A percentile compares a stretch with the other conserved stretches of the same genome.
Conservation (phyloP, 2,113 vertebrate species). For the Morone chrysops region DNA sequence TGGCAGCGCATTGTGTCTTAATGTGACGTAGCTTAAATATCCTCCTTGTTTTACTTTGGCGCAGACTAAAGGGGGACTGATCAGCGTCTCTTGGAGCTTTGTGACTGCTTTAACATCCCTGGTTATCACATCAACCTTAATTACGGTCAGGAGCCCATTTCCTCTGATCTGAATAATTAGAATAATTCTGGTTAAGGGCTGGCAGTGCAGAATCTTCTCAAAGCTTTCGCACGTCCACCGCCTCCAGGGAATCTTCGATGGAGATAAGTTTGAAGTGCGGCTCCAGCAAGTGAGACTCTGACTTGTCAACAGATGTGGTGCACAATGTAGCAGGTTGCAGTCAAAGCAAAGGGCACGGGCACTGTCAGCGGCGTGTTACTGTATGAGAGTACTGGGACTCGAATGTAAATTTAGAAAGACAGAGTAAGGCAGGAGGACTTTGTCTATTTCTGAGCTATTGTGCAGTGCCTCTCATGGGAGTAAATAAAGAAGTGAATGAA, state of each 20-base stretch:
- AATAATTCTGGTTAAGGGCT: slow-evolving; percentile 64
- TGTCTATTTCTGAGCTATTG: slow-evolving; percentile 54
- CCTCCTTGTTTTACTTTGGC: slow-evolving; percentile 45
- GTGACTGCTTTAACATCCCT: slow-evolving; percentile 46
- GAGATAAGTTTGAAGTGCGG: slow-evolving; percentile 66
- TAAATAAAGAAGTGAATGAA: slow-evolving; percentile 54
- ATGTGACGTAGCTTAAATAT: slow-evolving; percentile 50
- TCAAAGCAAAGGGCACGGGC: slow-evolving; percentile 49
- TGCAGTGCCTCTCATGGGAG: slow-evolving; percentile 54
- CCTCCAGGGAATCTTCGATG: slow-evolving; percentile 61
- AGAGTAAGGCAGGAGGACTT: slow-evolving; percentile 30
- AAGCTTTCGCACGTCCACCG: slow-evolving; percentile 35
- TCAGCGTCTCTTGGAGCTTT: slow-evolving; percentile 49
- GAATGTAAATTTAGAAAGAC: slow-evolving; percentile 62
- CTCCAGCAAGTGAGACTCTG: slow-evolving; percentile 39
- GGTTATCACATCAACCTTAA: slow-evolving; percentile 74
- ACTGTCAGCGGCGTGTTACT: slow-evolving; percentile 35
- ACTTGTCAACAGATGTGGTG: slow-evolving; percentile 64
- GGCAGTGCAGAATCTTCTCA: slow-evolving; percentile 46
- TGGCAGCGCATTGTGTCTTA: slow-evolving; percentile 37
- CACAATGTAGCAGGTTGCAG: slow-evolving; percentile 43
- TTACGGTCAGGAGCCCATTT: slow-evolving; percentile 70
- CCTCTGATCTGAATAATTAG: slow-evolving; percentile 74
- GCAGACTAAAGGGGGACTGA: slow-evolving; percentile 45
- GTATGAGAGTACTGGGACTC: slow-evolving; percentile 22